phyloP scores from a whole-genome alignment of 1,140 invertebrate genomes.

The Pseudomyrmex dendroicus region DNA sequence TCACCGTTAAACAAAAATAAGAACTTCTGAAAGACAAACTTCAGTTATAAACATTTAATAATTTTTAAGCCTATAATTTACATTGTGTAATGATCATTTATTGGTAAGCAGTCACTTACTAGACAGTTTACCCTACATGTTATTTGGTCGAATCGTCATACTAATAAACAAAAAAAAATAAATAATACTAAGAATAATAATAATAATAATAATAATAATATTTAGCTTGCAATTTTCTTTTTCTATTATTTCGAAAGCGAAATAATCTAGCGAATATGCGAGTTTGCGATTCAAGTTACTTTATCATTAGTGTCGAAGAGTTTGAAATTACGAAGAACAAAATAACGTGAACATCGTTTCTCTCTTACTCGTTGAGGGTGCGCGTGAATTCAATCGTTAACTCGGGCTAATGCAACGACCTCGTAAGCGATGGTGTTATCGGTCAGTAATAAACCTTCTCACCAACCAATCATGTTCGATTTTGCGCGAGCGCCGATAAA shows the following conservation, averaged over 20 bases:
- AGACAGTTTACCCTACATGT: too few species aligned
- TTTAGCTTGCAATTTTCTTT: slow-evolving; percentile 12
- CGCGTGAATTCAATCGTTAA: neutral
- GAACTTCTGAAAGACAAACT: too few species aligned
- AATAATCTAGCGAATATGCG: slow-evolving; percentile 21
- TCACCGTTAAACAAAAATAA: too few species aligned
- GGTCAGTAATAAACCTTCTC: slow-evolving; percentile 26
- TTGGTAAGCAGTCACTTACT: too few species aligned
- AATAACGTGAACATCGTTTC: neutral
- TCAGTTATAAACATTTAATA: too few species aligned
- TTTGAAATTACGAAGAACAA: neutral
- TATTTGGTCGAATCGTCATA: too few species aligned
- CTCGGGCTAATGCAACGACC: slow-evolving; percentile 14
- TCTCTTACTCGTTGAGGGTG: neutral
- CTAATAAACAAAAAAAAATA: too few species aligned
- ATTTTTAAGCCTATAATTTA: too few species aligned
- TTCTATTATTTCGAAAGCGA: slow-evolving; percentile 31
- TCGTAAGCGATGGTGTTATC: slow-evolving; percentile 23
- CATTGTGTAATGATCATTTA: too few species aligned
- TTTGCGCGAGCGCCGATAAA: slow-evolving; percentile 32
- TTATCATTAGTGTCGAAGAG: neutral
- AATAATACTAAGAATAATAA: too few species aligned
- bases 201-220: too few species aligned
- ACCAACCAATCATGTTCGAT: slow-evolving; percentile 14
- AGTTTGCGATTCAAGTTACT: neutral